phyloP scores from a whole-genome alignment of 2,888 invertebrate species.

The Cephus pygmeus region DNA sequence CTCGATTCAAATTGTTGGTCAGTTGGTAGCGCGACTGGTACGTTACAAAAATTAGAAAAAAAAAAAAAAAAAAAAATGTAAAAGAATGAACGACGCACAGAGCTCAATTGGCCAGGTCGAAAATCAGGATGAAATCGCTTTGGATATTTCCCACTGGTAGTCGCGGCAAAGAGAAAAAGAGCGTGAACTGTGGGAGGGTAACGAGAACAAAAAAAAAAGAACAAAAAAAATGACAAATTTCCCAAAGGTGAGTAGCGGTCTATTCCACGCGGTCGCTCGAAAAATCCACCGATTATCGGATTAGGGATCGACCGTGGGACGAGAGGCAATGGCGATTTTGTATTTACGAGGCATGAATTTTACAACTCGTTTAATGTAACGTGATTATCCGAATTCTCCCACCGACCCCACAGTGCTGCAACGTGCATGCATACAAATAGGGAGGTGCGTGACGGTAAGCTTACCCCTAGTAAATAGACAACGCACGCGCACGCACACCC shows the following conservation, averaged over 20 bases:
- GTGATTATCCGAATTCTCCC: slow-evolving; percentile 42
- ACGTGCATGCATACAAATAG: background rate
- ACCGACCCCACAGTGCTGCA: background rate
- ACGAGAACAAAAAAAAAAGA: background rate
- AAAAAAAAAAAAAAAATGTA: background rate
- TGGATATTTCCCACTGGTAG: slow-evolving; percentile 5
- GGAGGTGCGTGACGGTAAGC: background rate
- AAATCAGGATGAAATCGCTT: background rate
- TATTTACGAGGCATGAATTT: slow-evolving; percentile 47
- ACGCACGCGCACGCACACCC: no score
- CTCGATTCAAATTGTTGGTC: background rate
- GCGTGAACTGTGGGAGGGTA: background rate
- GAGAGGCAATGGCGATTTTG: slow-evolving; percentile 23
- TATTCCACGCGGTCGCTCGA: slow-evolving; percentile 1
- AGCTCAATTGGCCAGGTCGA: background rate
- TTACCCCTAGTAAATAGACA: background rate
- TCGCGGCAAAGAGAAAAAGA: background rate
- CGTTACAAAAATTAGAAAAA: background rate
- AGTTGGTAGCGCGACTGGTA: background rate
- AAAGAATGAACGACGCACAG: background rate
- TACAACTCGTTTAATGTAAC: slow-evolving; percentile 48
- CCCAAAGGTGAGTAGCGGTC: background rate
- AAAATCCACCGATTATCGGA: slow-evolving; percentile 14
- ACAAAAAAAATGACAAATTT: background rate
- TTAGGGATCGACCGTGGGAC: slow-evolving; percentile 5